phyloP scores from a whole-genome alignment of 2,797 vertebrate genomes.

The Enteromius viviparus region DNA sequence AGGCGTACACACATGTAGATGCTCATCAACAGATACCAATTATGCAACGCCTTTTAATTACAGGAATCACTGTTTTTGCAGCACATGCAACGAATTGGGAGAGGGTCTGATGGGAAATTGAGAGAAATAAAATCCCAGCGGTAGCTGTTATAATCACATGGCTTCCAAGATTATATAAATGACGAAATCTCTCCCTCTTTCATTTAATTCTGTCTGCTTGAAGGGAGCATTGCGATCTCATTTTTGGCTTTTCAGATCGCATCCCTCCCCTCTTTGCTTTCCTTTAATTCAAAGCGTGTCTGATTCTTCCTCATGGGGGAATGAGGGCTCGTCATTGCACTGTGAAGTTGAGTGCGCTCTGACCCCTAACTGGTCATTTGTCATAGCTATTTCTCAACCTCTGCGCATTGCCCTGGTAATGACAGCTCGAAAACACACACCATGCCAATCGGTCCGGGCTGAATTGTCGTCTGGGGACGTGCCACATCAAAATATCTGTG shows the following conservation, averaged over 20 bases:
- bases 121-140: constrained; percentile 5
- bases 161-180: constrained; percentile 34
- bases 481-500: constrained; percentile 36
- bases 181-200: constrained; percentile 23
- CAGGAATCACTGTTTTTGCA: constrained; percentile 9
- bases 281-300: constrained; percentile 41
- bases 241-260: constrained; percentile 36
- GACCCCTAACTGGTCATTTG: constrained; percentile 45
- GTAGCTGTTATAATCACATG: not conserved
- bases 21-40: not conserved
- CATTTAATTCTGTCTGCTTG: constrained; percentile 36
- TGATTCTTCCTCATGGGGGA: constrained; percentile 9
- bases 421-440: constrained; percentile 22
- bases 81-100: not conserved
- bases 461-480: constrained; percentile 15
- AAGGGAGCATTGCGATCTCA: constrained; percentile 42
- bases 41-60: constrained; percentile 10
- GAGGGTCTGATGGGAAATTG: constrained; percentile 2
- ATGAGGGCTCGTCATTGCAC: not conserved
- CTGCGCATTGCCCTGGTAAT: constrained; percentile 18
- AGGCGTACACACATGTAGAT: not conserved
- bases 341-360: constrained; percentile 14
- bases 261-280: constrained; percentile 21
- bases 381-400: constrained; percentile 41
- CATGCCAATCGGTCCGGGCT: not conserved